phyloP scores from a whole-genome alignment of 1,140 invertebrate species.

The Antheraea pernyi region DNA sequence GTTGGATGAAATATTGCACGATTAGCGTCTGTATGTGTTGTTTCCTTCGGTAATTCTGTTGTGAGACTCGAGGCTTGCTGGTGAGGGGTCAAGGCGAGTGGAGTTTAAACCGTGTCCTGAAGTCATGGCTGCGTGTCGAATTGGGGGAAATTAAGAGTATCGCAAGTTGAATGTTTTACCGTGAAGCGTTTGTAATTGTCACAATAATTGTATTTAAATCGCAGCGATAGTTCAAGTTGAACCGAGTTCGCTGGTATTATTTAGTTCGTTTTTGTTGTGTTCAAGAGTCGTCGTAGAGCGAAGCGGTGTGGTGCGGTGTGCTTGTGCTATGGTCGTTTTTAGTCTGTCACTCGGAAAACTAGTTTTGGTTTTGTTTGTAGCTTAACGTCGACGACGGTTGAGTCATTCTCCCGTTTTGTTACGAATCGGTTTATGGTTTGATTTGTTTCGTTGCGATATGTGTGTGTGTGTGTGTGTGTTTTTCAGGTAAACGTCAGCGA shows the following conservation, averaged over 20 bases:
- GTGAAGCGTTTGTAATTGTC: too few species aligned
- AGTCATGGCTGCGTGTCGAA: too few species aligned
- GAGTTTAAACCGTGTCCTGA: too few species aligned
- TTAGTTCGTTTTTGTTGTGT: not conserved
- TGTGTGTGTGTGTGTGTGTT: not conserved
- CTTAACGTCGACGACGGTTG: not conserved
- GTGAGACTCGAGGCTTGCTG: too few species aligned
- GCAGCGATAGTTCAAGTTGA: not conserved
- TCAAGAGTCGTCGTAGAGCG: not conserved
- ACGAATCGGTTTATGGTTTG: not conserved
- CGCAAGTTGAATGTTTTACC: too few species aligned
- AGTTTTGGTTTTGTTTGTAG: not conserved
- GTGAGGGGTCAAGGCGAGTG: too few species aligned
- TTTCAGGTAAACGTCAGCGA: not conserved
- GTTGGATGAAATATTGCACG: constrained; percentile 10
- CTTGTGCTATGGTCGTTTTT: not conserved
- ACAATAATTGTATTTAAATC: too few species aligned
- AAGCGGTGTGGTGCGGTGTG: not conserved
- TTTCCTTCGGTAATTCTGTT: too few species aligned
- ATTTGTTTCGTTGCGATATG: not conserved
- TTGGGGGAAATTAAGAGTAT: too few species aligned
- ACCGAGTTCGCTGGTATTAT: not conserved
- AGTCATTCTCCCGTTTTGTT: constrained; percentile 2
- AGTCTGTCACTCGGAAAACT: constrained; percentile 1
- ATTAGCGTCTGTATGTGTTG: not conserved